Evolutionary conservation across 2,797 vertebrate genomes (phyloP).

Genomic region (Semotilus atromaculatus): DNA sequence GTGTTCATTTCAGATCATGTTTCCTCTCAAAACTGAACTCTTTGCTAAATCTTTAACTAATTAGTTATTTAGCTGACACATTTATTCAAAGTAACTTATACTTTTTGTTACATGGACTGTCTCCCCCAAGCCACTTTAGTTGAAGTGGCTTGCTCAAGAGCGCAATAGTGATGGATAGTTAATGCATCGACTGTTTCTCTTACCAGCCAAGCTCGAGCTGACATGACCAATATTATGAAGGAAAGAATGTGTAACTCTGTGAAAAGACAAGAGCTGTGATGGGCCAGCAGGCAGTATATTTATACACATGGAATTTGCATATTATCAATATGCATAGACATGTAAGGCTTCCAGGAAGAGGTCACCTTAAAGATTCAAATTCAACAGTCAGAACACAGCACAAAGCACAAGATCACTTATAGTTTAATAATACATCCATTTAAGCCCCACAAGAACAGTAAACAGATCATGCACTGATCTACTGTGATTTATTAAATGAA

Average conservation of each 20-base stretch:
- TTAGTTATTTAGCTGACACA: slow-evolving; percentile 20
- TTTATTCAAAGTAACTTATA: slow-evolving; percentile 11
- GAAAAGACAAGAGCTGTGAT: slow-evolving; percentile 9
- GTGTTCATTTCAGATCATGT: neutral
- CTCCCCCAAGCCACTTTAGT: neutral
- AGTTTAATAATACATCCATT: neutral
- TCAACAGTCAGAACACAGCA: slow-evolving; percentile 1
- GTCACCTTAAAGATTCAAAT: slow-evolving; percentile 35
- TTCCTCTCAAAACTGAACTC: neutral
- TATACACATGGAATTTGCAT: slow-evolving; percentile 21
- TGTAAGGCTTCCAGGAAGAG: slow-evolving; percentile 2
- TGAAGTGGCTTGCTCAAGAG: neutral
- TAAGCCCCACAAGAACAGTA: neutral
- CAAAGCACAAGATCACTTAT: neutral
- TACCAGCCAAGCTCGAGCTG: neutral
- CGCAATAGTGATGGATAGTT: slow-evolving; percentile 3
- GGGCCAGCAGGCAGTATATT: neutral
- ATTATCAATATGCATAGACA: neutral
- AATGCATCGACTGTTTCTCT: neutral
- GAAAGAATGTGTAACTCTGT: neutral
- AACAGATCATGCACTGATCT: neutral
- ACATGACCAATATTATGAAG: neutral
- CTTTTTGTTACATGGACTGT: neutral
- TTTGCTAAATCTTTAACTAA: slow-evolving; percentile 2
- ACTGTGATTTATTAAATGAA: neutral